Evolutionary conservation across 2,797 vertebrate species (phyloP).

Genomic region (Microcaecilia unicolor): DNA sequence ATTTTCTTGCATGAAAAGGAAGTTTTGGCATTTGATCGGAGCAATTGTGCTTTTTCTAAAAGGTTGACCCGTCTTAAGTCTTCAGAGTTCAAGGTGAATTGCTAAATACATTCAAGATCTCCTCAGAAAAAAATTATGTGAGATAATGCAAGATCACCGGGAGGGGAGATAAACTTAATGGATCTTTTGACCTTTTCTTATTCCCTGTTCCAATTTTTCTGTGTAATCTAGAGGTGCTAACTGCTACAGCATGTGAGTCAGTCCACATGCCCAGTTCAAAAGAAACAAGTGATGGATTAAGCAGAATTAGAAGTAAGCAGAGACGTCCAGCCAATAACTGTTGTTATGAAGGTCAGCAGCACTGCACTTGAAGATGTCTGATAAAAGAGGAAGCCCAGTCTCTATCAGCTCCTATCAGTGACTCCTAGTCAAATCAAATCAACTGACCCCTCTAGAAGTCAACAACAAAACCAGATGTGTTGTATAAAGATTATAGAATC

Average conservation of each 20-base stretch:
- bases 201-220: no score
- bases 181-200: no score
- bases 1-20: no score
- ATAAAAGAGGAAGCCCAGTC: not conserved
- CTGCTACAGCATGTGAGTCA: slow-evolving; percentile 1
- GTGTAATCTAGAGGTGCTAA: slow-evolving; percentile 5
- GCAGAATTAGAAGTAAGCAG: slow-evolving; percentile 10
- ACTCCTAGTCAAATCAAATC: slow-evolving; percentile 23
- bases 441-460: slow-evolving; percentile 3
- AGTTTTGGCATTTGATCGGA: no score
- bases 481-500: not conserved
- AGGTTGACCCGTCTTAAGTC: no score
- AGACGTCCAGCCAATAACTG: slow-evolving; percentile 12
- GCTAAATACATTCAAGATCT: no score
- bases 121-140: no score
- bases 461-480: slow-evolving; percentile 7
- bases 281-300: slow-evolving; percentile 17
- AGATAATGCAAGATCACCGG: no score
- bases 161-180: no score
- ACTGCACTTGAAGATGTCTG: not conserved
- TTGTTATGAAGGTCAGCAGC: slow-evolving; percentile 5
- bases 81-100: no score
- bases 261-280: slow-evolving; percentile 25
- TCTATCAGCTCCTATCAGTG: not conserved
- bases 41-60: no score